phyloP scores from a whole-genome alignment of 2,888 invertebrate species.

The Protodeltote pygarga region DNA sequence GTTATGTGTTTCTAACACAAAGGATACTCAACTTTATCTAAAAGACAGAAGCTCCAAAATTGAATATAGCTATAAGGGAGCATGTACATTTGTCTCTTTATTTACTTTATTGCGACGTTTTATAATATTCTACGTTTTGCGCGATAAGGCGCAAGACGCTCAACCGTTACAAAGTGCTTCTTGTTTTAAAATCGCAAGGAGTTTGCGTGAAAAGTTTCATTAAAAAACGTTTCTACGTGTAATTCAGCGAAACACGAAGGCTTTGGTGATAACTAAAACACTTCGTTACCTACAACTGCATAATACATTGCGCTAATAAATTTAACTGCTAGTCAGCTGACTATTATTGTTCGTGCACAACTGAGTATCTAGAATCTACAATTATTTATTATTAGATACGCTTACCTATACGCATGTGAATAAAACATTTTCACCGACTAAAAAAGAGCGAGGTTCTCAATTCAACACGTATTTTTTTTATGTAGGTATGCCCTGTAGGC shows the following conservation, averaged over 20 bases:
- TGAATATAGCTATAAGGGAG: conserved; percentile 36
- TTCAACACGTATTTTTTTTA: no score
- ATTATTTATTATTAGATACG: no score
- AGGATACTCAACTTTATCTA: conserved; percentile 56
- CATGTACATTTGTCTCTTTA: conserved; percentile 80
- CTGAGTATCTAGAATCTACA: no score
- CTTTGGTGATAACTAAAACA: conserved; percentile 4
- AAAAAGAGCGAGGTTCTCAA: no score
- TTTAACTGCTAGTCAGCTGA: background rate
- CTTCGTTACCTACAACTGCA: background rate
- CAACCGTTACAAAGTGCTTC: conserved; percentile 75
- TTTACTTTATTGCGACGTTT: conserved; percentile 85
- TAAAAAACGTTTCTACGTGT: conserved; percentile 15
- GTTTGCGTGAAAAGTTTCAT: conserved; percentile 46
- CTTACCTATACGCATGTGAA: no score
- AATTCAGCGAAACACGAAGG: conserved; percentile 7
- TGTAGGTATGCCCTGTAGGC: no score
- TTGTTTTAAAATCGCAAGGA: conserved; percentile 66
- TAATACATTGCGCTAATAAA: conserved; percentile 1
- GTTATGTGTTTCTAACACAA: conserved; percentile 61
- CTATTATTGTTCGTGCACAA: no score
- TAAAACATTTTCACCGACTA: no score
- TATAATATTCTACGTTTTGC: conserved; percentile 82
- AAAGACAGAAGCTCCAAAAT: conserved; percentile 56
- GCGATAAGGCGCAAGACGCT: conserved; percentile 77